Evolutionary conservation across 2,113 vertebrate genomes (phyloP), one percentile per base, ranked within the genome.

Genomic region (Macrotus californicus): DNA sequence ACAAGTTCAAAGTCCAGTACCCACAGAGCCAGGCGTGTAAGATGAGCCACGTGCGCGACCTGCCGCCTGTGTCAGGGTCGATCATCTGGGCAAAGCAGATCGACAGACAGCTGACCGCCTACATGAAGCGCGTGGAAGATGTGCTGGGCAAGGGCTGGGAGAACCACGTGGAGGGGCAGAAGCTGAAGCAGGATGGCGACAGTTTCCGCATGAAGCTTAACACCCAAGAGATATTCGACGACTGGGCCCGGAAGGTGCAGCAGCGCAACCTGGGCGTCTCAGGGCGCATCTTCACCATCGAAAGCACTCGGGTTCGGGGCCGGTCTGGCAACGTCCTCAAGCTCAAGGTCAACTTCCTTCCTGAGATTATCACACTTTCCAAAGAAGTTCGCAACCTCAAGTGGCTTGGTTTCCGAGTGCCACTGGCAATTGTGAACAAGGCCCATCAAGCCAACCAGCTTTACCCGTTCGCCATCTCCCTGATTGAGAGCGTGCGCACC

Each of bases 41-140:
- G 98, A 99, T 99, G 99, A 99, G 99, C 96, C 99, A 99, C 0
- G 99, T 99, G 48, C 98, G 99, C 0, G 99, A 99, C 96, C 97
- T 99, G 94, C 99, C 99, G 0, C 99, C 99, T 0, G 99, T 99
- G 61, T 99, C 99, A 0, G 99, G 99, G 29, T 99, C 99, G 72
- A 99, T 99, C 86, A 99, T 99, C 97, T 99, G 99, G 99, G 99
- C 99, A 10, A 99, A 99, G 96, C 99, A 99, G 98, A 99, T 99
- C 4, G 99, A 99, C 94, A 98, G 99, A 7, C 99, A 99, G 97
- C 98, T 99, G 84, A 99, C 99, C 0, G 99, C 99, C 6, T 99
- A 99, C 96, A 99, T 99, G 99, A 99, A 99, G 97, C 99, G 99
- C 3, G 99, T 99, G 93, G 99, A 99, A 91, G 99, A 99, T 34